Base-by-base conservation (phyloP, 2,888 invertebrate species). In the Limnephilus rhombicus region DNA sequence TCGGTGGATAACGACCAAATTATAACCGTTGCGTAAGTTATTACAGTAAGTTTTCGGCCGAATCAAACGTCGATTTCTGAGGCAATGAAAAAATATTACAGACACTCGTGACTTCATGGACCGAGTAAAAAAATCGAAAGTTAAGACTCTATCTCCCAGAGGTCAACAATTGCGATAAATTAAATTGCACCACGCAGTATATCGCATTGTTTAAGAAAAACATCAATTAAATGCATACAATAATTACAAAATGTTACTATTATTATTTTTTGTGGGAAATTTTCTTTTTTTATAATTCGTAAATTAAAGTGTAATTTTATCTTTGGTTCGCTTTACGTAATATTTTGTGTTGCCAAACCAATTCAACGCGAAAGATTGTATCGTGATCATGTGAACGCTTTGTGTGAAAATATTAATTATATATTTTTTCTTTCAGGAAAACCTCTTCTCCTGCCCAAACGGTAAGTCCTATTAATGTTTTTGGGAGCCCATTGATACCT, bases 381-480 rank as follows among this genome's bases (percentile, higher is more conserved):
- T 31, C 82, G 34, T 37, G 85, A n/a, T 41, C 85, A 37, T 85
- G 85, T 34, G 41, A 85, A n/a, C 37, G n/a, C 29, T 45, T 45
- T 45, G 45, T 86, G 49, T 86, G 13, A 45, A 41, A 37, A 86
- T 86, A n/a, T n/a, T 86, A 45, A 29, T 86, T 13, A 31, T 85
- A 41, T 18, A 7, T 86, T 49, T 94, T 94, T 95, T 95, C 95
- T 97, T 97, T 93, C 97, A 97, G 97, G 96, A 96, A 94, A 96
- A 97, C 94, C 95, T 97, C 95, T 97, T 97, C 96, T 97, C 97
- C 94, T 97, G 97, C 96, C 97, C 97, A 94, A 97, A 97, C 95
- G 97, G 97, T 97, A 95, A 97, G 97, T 97, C 41, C 7, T 13
- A 34, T 94, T 91, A 93, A 88, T 82, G n/a, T 91, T 86, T 86